phyloP scores from a whole-genome alignment of 2,888 invertebrate species.

The Biston betularia region DNA sequence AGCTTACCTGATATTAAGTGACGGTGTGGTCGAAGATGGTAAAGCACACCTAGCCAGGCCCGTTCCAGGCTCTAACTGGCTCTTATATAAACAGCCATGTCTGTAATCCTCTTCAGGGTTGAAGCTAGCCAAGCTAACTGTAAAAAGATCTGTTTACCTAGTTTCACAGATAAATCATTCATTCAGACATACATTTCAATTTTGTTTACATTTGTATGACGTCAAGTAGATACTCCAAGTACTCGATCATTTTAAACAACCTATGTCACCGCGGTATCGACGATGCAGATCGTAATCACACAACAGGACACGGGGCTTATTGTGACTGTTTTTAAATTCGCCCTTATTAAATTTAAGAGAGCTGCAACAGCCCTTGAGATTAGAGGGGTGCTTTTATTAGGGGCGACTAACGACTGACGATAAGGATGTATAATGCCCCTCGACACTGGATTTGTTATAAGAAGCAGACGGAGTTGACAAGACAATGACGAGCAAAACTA shows the following conservation, averaged over 20 bases:
- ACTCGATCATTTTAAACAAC: constrained; percentile 22
- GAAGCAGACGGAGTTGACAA: constrained; percentile 43
- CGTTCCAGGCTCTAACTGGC: no score
- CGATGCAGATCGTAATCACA: constrained; percentile 41
- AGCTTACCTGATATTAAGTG: no score
- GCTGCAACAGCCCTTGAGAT: constrained; percentile 78
- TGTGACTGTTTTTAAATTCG: constrained; percentile 81
- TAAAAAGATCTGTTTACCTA: no score
- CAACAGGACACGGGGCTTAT: constrained; percentile 50
- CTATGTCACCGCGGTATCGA: constrained; percentile 35
- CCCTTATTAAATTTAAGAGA: constrained; percentile 82
- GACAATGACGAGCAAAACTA: background rate
- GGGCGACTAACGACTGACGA: constrained; percentile 83
- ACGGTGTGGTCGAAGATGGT: no score
- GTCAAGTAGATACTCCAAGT: constrained; percentile 13
- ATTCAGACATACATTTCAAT: background rate
- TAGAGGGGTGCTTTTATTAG: constrained; percentile 82
- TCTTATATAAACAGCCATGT: no score
- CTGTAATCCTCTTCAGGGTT: no score
- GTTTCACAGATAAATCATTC: background rate
- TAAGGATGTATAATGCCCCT: constrained; percentile 82
- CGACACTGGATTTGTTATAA: constrained; percentile 53
- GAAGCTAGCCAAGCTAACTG: no score
- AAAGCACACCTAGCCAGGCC: no score
- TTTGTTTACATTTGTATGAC: constrained; percentile 6